Conservation (phyloP, 2,888 invertebrate genomes). For the Lordiphosa fenestrarum region DNA sequence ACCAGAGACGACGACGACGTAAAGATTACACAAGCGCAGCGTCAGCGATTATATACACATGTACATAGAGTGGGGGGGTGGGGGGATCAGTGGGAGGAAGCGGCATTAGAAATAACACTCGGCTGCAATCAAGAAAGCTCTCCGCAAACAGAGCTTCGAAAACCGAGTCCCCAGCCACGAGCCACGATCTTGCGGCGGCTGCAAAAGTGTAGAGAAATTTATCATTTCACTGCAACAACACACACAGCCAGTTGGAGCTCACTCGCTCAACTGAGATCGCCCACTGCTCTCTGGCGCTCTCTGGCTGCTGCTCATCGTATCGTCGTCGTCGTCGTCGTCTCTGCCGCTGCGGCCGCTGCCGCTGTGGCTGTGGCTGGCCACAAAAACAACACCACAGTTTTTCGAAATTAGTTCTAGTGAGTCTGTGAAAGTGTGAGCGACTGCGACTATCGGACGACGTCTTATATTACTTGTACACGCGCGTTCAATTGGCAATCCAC, state of each 20-base stretch:
- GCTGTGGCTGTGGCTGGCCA: slow-evolving; percentile 47
- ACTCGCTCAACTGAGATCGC: slow-evolving; percentile 42
- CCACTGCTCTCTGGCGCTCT: slow-evolving; percentile 35
- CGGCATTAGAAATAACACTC: slow-evolving; percentile 55
- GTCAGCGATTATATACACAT: slow-evolving; percentile 41
- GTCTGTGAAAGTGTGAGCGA: slow-evolving; percentile 79
- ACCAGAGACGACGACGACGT: slow-evolving; percentile 38
- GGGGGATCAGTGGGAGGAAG: slow-evolving; percentile 13
- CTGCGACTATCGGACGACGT: slow-evolving; percentile 54
- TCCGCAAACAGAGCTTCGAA: slow-evolving; percentile 25
- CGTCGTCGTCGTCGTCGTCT: slow-evolving; percentile 18
- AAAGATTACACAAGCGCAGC: slow-evolving; percentile 70
- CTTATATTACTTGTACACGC: slow-evolving; percentile 7
- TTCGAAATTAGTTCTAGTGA: slow-evolving; percentile 78
- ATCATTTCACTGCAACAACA: slow-evolving; percentile 65
- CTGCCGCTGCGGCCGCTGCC: slow-evolving; percentile 16
- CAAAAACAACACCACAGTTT: slow-evolving; percentile 76
- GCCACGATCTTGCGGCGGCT: slow-evolving; percentile 30
- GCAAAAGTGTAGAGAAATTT: slow-evolving; percentile 76
- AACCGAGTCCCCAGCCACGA: slow-evolving; percentile 10
- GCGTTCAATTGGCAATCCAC: slow-evolving; percentile 42
- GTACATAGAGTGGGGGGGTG: not conserved
- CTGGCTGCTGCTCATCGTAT: slow-evolving; percentile 45
- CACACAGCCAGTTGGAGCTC: slow-evolving; percentile 39
- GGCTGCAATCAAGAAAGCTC: slow-evolving; percentile 67